phyloP scores from a whole-genome alignment of 2,113 vertebrate species.

The Esox niger region DNA sequence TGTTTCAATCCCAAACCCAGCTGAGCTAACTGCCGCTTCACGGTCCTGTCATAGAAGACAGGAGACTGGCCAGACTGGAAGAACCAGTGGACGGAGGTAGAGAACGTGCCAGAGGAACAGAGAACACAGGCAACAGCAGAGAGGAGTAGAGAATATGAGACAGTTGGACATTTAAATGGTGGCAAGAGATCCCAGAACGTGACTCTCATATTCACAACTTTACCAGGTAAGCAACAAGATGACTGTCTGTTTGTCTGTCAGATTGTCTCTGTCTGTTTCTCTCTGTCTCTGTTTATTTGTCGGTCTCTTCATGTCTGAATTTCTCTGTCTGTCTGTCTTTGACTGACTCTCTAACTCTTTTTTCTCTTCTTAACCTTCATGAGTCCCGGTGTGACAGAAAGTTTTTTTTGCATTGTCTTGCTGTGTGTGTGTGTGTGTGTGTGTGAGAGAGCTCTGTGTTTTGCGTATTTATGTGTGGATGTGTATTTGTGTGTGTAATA shows the following conservation, averaged over 20 bases:
- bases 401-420: too few relatives aligned
- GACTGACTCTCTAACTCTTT: neutral
- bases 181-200: slow-evolving; percentile 33
- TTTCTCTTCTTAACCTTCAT: too few relatives aligned
- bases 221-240: slow-evolving; percentile 64
- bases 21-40: slow-evolving; percentile 31
- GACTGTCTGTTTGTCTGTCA: neutral
- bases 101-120: slow-evolving; percentile 26
- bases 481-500: too few relatives aligned
- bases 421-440: too few relatives aligned
- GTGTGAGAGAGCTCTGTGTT: too few relatives aligned
- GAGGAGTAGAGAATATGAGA: slow-evolving; percentile 50
- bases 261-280: neutral
- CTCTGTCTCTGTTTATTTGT: neutral
- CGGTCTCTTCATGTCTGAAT: neutral
- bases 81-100: slow-evolving; percentile 11
- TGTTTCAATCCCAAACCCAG: slow-evolving; percentile 1
- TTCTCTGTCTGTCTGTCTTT: neutral
- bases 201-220: slow-evolving; percentile 33
- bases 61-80: slow-evolving; percentile 22
- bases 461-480: too few relatives aligned
- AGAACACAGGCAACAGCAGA: slow-evolving; percentile 43
- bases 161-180: slow-evolving; percentile 28
- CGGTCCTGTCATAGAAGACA: slow-evolving; percentile 57
- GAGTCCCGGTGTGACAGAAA: too few relatives aligned